phyloP scores from a whole-genome alignment of 2,797 vertebrate genomes.

The Sphenopsis melanotis region DNA sequence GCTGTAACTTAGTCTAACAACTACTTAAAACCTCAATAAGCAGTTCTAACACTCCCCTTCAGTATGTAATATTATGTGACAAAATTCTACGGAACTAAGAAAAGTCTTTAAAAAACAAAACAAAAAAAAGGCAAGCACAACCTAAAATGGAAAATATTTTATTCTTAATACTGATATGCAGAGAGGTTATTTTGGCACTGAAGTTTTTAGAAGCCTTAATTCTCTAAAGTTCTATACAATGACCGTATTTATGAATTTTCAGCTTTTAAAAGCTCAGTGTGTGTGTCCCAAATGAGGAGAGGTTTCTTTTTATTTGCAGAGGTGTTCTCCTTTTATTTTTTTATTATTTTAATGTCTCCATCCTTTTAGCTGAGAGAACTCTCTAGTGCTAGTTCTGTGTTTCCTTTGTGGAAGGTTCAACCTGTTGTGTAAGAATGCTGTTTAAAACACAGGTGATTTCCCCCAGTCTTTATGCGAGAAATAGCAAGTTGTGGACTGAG shows the following conservation, averaged over 20 bases:
- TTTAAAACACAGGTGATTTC: not conserved
- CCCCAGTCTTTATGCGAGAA: not conserved
- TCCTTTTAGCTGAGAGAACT: constrained; percentile 31
- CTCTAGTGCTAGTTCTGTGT: constrained; percentile 37
- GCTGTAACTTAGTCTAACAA: constrained; percentile 78
- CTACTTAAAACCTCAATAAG: constrained; percentile 75
- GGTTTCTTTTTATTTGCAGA: constrained; percentile 58
- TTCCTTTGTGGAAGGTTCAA: constrained; percentile 17
- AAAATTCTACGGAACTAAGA: constrained; percentile 69
- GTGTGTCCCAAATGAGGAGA: constrained; percentile 56
- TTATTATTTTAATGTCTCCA: not conserved
- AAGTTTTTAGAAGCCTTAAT: constrained; percentile 76
- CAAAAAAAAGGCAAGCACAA: constrained; percentile 67
- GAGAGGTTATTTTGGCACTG: constrained; percentile 72
- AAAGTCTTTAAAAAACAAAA: constrained; percentile 18
- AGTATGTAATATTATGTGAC: constrained; percentile 71
- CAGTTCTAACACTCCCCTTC: constrained; percentile 71
- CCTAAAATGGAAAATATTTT: constrained; percentile 69
- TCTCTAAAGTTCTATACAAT: constrained; percentile 60
- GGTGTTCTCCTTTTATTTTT: constrained; percentile 31
- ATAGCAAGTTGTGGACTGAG: constrained; percentile 9
- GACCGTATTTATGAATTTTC: constrained; percentile 59
- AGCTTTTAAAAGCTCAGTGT: constrained; percentile 59
- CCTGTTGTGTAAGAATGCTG: not conserved
- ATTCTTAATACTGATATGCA: constrained; percentile 72